Percentiles rank a stretch among this genome's conserved stretches.
Evolutionary conservation across 2,797 vertebrate genomes (phyloP).

Genomic region (Zalophus californianus): DNA sequence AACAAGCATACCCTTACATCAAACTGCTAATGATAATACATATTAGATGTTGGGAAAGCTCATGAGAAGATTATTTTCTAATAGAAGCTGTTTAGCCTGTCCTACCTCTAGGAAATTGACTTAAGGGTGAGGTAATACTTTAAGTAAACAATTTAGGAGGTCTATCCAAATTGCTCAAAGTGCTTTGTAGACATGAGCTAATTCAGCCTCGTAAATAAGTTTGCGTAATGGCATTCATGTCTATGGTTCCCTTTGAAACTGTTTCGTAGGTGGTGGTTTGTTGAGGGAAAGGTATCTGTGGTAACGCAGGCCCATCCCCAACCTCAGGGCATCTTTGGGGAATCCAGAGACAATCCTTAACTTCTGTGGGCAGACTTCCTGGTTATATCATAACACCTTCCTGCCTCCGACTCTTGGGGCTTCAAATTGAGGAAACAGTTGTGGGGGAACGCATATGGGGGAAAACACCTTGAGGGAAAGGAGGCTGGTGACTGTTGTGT

Average conservation of each 20-base stretch:
- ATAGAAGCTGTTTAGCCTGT: conserved; percentile 48
- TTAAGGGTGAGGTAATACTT: conserved; percentile 75
- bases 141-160: conserved; percentile 74
- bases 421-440: conserved; percentile 61
- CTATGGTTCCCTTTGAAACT: conserved; percentile 62
- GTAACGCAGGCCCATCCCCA: background rate
- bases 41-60: conserved; percentile 44
- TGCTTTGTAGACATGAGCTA: conserved; percentile 77
- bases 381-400: background rate
- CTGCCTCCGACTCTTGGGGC: background rate
- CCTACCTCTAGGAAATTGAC: conserved; percentile 72
- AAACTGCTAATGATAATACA: background rate
- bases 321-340: conserved; percentile 1
- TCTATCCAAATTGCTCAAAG: conserved; percentile 73
- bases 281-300: background rate
- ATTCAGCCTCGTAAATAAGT: conserved; percentile 69
- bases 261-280: conserved; percentile 32
- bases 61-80: conserved; percentile 61
- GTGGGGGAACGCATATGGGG: background rate
- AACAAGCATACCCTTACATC: conserved; percentile 19
- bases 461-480: conserved; percentile 31
- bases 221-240: conserved; percentile 58
- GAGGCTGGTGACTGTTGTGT: background rate
- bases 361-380: conserved; percentile 20
- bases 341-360: background rate